Base-by-base conservation (phyloP, 2,888 invertebrate genomes). In the Oegoconia quadripuncta region DNA sequence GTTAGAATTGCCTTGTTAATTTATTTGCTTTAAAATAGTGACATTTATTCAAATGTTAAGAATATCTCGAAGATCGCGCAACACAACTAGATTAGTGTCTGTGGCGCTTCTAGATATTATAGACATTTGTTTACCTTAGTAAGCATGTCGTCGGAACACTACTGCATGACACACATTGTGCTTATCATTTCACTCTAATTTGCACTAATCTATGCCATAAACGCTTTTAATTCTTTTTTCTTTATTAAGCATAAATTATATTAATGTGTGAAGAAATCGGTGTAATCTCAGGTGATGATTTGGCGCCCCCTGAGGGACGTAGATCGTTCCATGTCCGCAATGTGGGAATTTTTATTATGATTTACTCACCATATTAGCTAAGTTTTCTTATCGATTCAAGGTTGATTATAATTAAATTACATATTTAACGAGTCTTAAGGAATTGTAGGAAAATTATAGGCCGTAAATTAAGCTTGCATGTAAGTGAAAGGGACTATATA, bases 301-400 rank as follows among this genome's bases (percentile, higher is more conserved):
- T 86, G 87, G 81, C 87, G 77, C 87, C 77, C 80, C 79, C 82
- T 55, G 73, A 67, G 76, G 76, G 79, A 74, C 63, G 66, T 78
- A 80, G 79, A 78, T 77, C 69, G 64, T 68, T 63, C 65, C 59
- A 50, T 59, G 48, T 62, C 42, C 44, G 40, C 30, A 31, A 39
- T 30, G 22, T 37, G 34, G 37, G 35, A 34, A 9, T 15, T 15
- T 33, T 28, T 15, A 22, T 28, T 29, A 22, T 30, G 12, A 18
- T 28, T 36, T 36, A 12, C 9, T 6, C 11, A n/a, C n/a, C n/a
- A n/a, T n/a, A n/a, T n/a, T n/a, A n/a, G n/a, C n/a, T n/a, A n/a
- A n/a, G n/a, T n/a, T n/a, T n/a, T n/a, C n/a, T n/a, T n/a, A n/a
- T n/a, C n/a, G n/a, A n/a, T n/a, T n/a, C n/a, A n/a, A n/a, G n/a